Conservation (phyloP, 2,113 vertebrate species). For the Nannobrachium achirus region DNA sequence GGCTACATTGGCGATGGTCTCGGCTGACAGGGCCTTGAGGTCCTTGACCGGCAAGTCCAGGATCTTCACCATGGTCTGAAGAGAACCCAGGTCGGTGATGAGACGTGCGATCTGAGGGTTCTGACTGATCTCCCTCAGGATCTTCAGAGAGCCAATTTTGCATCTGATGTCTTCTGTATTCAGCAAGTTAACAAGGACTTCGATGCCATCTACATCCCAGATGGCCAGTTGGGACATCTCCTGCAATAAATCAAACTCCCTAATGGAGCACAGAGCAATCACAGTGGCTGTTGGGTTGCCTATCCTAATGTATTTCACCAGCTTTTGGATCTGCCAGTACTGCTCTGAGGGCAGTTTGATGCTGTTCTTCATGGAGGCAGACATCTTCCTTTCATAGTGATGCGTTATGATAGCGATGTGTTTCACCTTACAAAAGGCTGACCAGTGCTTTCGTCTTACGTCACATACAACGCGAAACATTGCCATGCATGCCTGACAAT, state of each 20-base stretch:
- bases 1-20: conserved; percentile 92
- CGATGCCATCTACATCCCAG: conserved; percentile 89
- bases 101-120: conserved; percentile 86
- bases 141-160: conserved; percentile 94
- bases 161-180: conserved; percentile 92
- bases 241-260: conserved; percentile 89
- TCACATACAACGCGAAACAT: no score
- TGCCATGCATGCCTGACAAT: no score
- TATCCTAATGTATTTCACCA: background rate
- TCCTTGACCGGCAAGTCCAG: conserved; percentile 86
- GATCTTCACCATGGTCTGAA: conserved; percentile 89
- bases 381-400: no score
- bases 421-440: no score
- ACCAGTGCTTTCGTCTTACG: no score
- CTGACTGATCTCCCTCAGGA: conserved; percentile 91
- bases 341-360: no score
- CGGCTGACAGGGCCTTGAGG: conserved; percentile 89
- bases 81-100: conserved; percentile 88
- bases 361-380: no score
- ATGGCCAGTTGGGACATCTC: conserved; percentile 93
- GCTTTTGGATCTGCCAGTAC: no score
- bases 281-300: conserved; percentile 92
- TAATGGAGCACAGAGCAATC: conserved; percentile 89
- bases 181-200: conserved; percentile 94
- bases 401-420: no score